Conservation (phyloP, 2,888 invertebrate species). For the Oscheius sp. region DNA sequence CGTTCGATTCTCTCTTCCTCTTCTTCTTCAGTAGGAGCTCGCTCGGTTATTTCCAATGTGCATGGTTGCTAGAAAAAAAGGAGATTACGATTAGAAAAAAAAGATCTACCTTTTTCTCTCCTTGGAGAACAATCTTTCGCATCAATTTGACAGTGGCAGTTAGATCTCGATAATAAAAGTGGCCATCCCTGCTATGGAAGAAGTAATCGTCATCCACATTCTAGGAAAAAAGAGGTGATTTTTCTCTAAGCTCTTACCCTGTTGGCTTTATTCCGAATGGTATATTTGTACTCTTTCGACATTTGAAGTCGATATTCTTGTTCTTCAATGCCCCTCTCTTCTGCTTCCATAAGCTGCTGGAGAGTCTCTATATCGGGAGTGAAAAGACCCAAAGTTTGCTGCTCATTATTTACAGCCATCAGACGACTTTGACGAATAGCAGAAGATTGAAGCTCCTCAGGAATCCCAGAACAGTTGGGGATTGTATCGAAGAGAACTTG, state of each 20-base stretch:
- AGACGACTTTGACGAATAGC: conserved; percentile 44
- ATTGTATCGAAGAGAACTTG: conserved; percentile 96
- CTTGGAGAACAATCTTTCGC: conserved; percentile 54
- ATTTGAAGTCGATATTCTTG: background rate
- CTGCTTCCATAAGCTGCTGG: conserved; percentile 80
- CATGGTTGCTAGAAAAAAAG: background rate
- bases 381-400: conserved; percentile 90
- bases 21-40: conserved; percentile 3
- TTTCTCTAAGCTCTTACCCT: conserved; percentile 36
- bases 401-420: background rate
- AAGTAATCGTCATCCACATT: conserved; percentile 16
- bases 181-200: conserved; percentile 13
- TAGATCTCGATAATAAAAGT: conserved; percentile 73
- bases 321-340: background rate
- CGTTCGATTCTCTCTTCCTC: background rate
- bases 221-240: background rate
- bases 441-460: conserved; percentile 40
- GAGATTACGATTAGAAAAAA: background rate
- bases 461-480: conserved; percentile 84
- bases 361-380: conserved; percentile 91
- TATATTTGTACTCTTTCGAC: conserved; percentile 98
- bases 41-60: background rate
- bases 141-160: conserved; percentile 72
- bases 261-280: conserved; percentile 82
- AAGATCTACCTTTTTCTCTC: conserved; percentile 15